Evolutionary conservation across 2,888 invertebrate species (phyloP).

Genomic region (Hypsopygia costalis): DNA sequence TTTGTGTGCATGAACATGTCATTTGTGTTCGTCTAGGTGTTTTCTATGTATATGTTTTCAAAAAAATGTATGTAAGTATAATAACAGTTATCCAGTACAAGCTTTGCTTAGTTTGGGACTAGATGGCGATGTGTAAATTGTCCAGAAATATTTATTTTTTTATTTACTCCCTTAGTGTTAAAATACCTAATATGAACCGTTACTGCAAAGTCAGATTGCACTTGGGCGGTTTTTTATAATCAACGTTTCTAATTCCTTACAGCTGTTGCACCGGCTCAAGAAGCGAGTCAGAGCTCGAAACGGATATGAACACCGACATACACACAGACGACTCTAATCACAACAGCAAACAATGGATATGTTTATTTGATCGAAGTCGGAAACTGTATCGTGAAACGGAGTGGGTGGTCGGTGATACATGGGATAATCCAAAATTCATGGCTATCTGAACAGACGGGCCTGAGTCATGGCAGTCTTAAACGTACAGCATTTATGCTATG

Average conservation of each 20-base stretch:
- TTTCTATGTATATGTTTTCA: too few species aligned
- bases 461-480: not conserved
- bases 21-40: too few species aligned
- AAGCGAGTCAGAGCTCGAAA: slow-evolving; percentile 26
- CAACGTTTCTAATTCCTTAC: slow-evolving; percentile 14
- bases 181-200: too few species aligned
- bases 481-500: not conserved
- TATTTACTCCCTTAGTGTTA: too few species aligned
- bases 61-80: too few species aligned
- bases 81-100: too few species aligned
- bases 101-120: too few species aligned
- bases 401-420: slow-evolving; percentile 59
- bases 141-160: too few species aligned
- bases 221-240: slow-evolving; percentile 13
- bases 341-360: slow-evolving; percentile 69
- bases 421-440: slow-evolving; percentile 5
- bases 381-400: slow-evolving; percentile 52
- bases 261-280: not conserved
- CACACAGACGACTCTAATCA: slow-evolving; percentile 69
- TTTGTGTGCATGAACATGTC: too few species aligned
- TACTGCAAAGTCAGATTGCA: too few species aligned
- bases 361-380: slow-evolving; percentile 67
- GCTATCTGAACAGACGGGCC: not conserved
- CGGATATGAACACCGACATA: slow-evolving; percentile 60
- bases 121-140: too few species aligned